phyloP scores from a whole-genome alignment of 2,113 vertebrate species.

The Cathartes aura region DNA sequence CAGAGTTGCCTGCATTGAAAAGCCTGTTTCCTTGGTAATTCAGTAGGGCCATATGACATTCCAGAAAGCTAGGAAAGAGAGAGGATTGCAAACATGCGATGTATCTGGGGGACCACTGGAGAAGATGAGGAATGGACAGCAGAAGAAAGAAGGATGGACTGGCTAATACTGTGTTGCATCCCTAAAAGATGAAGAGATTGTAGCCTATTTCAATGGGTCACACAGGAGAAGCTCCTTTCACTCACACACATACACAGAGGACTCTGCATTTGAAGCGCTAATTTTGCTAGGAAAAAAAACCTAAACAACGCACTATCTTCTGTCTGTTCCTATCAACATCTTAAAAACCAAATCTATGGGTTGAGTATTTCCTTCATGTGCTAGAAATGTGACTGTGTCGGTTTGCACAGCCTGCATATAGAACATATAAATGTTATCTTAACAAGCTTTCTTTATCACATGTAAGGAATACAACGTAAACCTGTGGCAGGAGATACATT shows the following conservation, averaged over 20 bases:
- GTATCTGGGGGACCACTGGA: fast-evolving
- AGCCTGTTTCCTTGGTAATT: neutral
- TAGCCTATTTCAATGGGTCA: neutral
- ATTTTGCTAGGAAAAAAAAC: neutral
- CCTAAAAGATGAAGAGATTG: neutral
- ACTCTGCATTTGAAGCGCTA: neutral
- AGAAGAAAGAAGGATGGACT: neutral
- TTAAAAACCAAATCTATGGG: neutral
- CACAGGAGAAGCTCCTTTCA: neutral
- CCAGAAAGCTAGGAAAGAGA: neutral
- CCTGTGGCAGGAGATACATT: neutral
- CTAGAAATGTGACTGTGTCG: neutral
- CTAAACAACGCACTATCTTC: neutral
- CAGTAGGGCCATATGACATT: neutral
- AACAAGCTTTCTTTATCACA: neutral
- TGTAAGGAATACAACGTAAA: neutral
- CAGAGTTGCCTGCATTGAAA: neutral
- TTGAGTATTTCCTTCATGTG: neutral
- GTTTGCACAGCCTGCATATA: neutral
- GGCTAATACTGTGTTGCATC: neutral
- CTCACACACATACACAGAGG: neutral
- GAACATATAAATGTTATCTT: neutral
- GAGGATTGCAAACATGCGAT: neutral
- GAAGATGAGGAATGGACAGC: neutral
- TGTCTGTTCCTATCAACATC: neutral